These are phyloP conservation scores for Ictidomys tridecemlineatus DNA, from an alignment of 2,113 vertebrate genomes.

Conservation along the genomic window DNA sequence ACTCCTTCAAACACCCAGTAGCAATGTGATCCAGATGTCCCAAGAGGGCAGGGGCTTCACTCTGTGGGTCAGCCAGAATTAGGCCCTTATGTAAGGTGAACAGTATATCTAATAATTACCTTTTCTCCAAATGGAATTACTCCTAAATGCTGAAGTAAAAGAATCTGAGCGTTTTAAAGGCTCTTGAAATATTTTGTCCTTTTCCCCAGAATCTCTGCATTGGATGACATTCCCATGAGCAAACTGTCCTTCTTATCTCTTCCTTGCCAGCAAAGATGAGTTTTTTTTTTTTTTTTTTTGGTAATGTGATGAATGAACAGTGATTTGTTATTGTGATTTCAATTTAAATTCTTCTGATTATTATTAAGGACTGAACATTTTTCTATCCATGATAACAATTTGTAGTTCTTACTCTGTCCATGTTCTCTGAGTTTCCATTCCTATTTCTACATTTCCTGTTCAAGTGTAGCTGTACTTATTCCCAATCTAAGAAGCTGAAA, in stretches of 20 bases:
- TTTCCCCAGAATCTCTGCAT: background rate
- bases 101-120: background rate
- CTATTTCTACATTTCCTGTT: background rate
- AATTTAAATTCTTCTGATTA: background rate
- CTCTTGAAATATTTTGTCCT: background rate
- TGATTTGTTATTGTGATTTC: background rate
- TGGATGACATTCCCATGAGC: background rate
- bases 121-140: slow-evolving; percentile 28
- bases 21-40: slow-evolving; percentile 18
- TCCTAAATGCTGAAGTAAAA: slow-evolving; percentile 10
- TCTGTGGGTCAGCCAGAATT: background rate
- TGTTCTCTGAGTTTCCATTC: background rate
- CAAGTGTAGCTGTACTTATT: background rate
- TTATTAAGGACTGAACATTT: background rate
- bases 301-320: background rate
- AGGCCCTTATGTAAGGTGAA: background rate
- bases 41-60: background rate
- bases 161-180: background rate
- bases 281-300: slow-evolving; percentile 7
- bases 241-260: background rate
- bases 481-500: background rate
- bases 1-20: slow-evolving; percentile 51
- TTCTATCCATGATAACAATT: background rate
- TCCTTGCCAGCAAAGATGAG: background rate
- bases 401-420: background rate